A percentile compares a stretch with the other conserved stretches of the same genome.
Evolutionary conservation across 2,113 vertebrate species (phyloP).

Genomic region (Spea multiplicata): DNA sequence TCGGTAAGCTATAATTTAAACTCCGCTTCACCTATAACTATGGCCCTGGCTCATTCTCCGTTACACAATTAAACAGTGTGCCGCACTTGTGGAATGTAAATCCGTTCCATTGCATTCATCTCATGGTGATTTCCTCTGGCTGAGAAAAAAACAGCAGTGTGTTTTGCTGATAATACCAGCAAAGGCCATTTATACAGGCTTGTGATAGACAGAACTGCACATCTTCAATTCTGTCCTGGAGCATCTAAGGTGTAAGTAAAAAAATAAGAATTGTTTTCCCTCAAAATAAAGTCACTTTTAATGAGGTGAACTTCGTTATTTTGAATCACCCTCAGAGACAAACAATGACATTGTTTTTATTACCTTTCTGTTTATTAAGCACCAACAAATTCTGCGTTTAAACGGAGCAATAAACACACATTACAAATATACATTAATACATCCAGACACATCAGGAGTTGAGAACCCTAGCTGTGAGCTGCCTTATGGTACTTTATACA

Average conservation of each 20-base stretch:
- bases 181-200: slow-evolving; percentile 16
- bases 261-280: slow-evolving; percentile 9
- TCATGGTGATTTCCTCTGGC: slow-evolving; percentile 24
- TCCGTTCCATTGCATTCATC: slow-evolving; percentile 10
- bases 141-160: slow-evolving; percentile 23
- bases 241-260: not conserved
- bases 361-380: too few relatives aligned
- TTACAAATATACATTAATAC: too few relatives aligned
- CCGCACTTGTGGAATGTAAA: slow-evolving; percentile 6
- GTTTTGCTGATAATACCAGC: slow-evolving; percentile 21
- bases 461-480: too few relatives aligned
- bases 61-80: not conserved
- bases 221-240: slow-evolving; percentile 14
- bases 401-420: too few relatives aligned
- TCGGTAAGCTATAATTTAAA: not conserved
- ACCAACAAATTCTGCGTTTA: too few relatives aligned
- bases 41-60: not conserved
- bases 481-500: too few relatives aligned
- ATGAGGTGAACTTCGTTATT: slow-evolving; percentile 14
- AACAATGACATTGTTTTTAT: too few relatives aligned
- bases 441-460: too few relatives aligned
- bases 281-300: slow-evolving; percentile 14
- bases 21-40: not conserved
- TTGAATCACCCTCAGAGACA: not conserved
- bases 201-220: not conserved